Evolutionary conservation across 2,888 invertebrate genomes (phyloP).

Genomic region (Orthosia cruda): DNA sequence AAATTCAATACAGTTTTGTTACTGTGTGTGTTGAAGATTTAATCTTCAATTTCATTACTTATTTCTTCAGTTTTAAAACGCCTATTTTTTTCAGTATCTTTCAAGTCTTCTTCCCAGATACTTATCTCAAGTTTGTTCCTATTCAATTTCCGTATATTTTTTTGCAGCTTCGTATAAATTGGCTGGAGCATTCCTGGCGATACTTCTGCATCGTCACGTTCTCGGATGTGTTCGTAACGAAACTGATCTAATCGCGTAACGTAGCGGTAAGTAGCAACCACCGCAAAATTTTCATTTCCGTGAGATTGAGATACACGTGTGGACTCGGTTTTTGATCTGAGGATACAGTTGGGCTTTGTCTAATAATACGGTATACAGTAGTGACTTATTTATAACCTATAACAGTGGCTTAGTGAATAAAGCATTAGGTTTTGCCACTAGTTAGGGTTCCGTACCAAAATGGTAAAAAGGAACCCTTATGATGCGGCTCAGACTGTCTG

Average conservation of each 20-base stretch:
- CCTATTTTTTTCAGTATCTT: background rate
- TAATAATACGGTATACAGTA: background rate
- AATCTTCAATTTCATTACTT: background rate
- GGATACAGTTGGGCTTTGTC: conserved; percentile 1
- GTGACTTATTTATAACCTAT: too few species aligned
- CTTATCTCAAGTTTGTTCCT: conserved; percentile 20
- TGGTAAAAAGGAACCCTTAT: too few species aligned
- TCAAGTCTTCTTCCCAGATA: background rate
- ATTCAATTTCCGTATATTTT: conserved; percentile 48
- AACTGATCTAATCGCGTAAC: conserved; percentile 35
- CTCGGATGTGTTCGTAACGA: conserved; percentile 14
- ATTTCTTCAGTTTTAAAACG: background rate
- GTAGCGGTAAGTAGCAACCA: conserved; percentile 17
- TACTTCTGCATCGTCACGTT: conserved; percentile 33
- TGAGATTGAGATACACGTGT: background rate
- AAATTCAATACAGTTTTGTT: background rate
- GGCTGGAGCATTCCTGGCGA: conserved; percentile 1
- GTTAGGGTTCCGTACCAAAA: too few species aligned
- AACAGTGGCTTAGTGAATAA: too few species aligned
- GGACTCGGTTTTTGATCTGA: background rate
- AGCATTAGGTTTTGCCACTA: too few species aligned
- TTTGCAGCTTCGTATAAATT: conserved; percentile 26
- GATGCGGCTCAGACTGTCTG: too few species aligned
- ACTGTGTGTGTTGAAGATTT: background rate
- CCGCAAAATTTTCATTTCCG: conserved; percentile 46